These are phyloP conservation scores for Dastarcus helophoroides DNA, from an alignment of 2,888 invertebrate genomes.

Conservation along the genomic window DNA sequence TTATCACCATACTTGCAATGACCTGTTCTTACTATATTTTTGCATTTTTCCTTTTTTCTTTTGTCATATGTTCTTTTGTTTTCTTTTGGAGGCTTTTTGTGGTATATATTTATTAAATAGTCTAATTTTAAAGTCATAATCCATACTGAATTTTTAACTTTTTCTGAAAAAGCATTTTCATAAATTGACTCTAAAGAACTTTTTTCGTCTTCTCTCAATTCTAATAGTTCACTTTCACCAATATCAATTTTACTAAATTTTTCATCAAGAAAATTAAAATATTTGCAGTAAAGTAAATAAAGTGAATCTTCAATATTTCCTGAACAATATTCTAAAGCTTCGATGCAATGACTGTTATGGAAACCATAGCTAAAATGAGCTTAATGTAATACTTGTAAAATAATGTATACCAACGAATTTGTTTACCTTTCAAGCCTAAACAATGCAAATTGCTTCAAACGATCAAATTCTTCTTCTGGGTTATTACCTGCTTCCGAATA, in stretches of 20 bases:
- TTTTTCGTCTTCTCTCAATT: constrained; percentile 60
- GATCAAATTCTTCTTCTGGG: constrained; percentile 48
- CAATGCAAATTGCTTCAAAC: constrained; percentile 58
- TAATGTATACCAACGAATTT: too few species aligned
- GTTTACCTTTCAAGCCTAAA: constrained; percentile 57
- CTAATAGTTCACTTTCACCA: constrained; percentile 44
- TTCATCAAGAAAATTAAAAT: constrained; percentile 43
- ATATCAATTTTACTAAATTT: constrained; percentile 33
- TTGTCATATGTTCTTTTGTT: constrained; percentile 30
- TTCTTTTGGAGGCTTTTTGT: constrained; percentile 36
- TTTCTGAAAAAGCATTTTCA: constrained; percentile 54
- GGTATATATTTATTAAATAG: constrained; percentile 44
- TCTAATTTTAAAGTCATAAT: constrained; percentile 54
- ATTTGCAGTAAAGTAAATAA: constrained; percentile 58
- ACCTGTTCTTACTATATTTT: constrained; percentile 48
- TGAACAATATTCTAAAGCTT: constrained; percentile 56
- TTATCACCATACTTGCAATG: constrained; percentile 62
- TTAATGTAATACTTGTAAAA: constrained; percentile 6
- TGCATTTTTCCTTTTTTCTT: constrained; percentile 49
- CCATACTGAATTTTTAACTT: constrained; percentile 60
- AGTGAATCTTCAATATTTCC: constrained; percentile 62
- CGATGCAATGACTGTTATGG: constrained; percentile 58
- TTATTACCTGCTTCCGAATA: constrained; percentile 50
- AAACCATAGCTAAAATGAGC: constrained; percentile 55
- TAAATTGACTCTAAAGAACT: constrained; percentile 69